Percentiles rank a stretch among this genome's conserved stretches.
These are phyloP conservation scores for Chrysochloris asiatica DNA, from an alignment of 2,113 vertebrate species.

Conservation along the genomic window DNA sequence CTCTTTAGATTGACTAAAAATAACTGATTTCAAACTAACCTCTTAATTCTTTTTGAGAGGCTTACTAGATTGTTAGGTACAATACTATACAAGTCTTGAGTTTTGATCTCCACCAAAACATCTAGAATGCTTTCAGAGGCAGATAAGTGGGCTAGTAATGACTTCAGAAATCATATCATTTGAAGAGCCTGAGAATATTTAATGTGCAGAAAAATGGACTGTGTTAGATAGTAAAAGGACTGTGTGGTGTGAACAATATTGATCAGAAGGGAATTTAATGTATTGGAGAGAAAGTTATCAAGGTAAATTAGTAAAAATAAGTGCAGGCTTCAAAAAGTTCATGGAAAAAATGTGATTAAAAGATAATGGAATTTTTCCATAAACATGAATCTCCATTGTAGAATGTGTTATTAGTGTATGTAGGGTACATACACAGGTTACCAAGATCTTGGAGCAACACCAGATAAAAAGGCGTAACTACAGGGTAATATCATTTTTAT, in stretches of 20 bases:
- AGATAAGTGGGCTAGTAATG: background rate
- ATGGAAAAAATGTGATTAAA: too few relatives aligned
- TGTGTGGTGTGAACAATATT: background rate
- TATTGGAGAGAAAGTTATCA: slow-evolving; percentile 20
- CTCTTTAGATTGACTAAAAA: background rate
- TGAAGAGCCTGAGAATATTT: slow-evolving; percentile 36
- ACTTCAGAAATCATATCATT: slow-evolving; percentile 16
- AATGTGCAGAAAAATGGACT: slow-evolving; percentile 38
- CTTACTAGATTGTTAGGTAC: background rate
- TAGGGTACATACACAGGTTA: background rate
- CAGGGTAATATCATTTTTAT: slow-evolving; percentile 52
- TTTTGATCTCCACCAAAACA: background rate
- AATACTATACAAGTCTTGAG: background rate
- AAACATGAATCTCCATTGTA: background rate
- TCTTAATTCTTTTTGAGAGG: background rate
- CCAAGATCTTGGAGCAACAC: slow-evolving; percentile 17
- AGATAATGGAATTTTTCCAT: too few relatives aligned
- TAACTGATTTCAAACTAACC: background rate
- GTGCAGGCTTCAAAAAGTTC: too few relatives aligned
- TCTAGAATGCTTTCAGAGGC: slow-evolving; percentile 18
- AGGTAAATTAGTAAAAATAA: slow-evolving; percentile 47
- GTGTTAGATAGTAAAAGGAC: background rate
- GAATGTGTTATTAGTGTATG: background rate
- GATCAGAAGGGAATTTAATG: slow-evolving; percentile 39
- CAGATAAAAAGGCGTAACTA: slow-evolving; percentile 14